Percentiles rank a stretch among this genome's conserved stretches.
These are phyloP conservation scores for Listronotus bonariensis DNA, from an alignment of 1,140 invertebrate species.

Conservation along the genomic window DNA sequence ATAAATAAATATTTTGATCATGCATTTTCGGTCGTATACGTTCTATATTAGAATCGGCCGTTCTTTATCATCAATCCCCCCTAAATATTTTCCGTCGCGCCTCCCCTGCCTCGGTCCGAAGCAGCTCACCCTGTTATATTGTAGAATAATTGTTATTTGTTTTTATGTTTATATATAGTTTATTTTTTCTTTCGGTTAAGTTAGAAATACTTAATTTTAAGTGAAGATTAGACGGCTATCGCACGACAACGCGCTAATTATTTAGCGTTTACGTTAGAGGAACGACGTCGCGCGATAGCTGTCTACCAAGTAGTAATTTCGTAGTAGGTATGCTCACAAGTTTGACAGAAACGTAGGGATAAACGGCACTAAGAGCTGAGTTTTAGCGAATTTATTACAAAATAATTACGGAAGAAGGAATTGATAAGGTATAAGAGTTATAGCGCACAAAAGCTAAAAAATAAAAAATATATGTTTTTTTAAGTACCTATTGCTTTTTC, in stretches of 20 bases:
- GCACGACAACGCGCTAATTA: neutral
- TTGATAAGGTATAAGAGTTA: too few species aligned
- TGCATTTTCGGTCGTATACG: constrained; percentile 30
- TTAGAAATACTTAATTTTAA: constrained; percentile 43
- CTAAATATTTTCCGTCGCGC: constrained; percentile 35
- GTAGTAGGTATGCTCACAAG: constrained; percentile 36
- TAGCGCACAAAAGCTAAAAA: too few species aligned
- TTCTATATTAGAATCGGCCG: constrained; percentile 49
- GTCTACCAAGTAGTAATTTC: constrained; percentile 27
- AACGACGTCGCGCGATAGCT: constrained; percentile 5
- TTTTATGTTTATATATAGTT: constrained; percentile 59
- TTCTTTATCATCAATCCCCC: constrained; percentile 7
- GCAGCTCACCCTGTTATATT: constrained; percentile 48
- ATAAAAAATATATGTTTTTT: too few species aligned
- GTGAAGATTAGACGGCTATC: constrained; percentile 18
- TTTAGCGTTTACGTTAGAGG: constrained; percentile 9
- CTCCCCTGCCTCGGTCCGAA: neutral
- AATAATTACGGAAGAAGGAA: too few species aligned
- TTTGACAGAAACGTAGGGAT: constrained; percentile 18
- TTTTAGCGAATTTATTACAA: neutral
- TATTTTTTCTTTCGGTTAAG: constrained; percentile 55
- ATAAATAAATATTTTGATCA: too few species aligned
- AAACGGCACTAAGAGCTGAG: constrained; percentile 17
- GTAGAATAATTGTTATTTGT: constrained; percentile 58
- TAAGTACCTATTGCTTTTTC: too few species aligned